Evolutionary conservation across 2,888 invertebrate species (phyloP).

Genomic region (Clunio marinus): DNA sequence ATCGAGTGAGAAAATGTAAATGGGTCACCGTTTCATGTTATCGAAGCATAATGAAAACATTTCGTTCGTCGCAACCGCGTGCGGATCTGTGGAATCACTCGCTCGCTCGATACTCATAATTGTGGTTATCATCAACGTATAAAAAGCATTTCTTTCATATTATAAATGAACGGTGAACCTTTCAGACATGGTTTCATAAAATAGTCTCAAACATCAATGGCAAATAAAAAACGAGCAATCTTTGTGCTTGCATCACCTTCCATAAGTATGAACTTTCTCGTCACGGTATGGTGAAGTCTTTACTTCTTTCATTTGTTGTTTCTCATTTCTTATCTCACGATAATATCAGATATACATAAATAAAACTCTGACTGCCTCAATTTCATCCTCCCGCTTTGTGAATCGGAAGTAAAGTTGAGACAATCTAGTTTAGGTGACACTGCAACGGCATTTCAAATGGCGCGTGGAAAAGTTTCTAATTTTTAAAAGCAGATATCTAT

Average conservation of each 20-base stretch:
- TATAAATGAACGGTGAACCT: conserved; percentile 12
- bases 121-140: conserved; percentile 2
- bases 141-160: no score
- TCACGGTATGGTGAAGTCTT: conserved; percentile 14
- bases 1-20: neutral
- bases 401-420: neutral
- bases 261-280: conserved; percentile 38
- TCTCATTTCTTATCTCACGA: neutral
- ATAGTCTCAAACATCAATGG: neutral
- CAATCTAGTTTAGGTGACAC: conserved; percentile 3
- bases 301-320: neutral
- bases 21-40: conserved; percentile 17
- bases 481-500: no score
- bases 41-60: neutral
- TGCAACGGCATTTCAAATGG: neutral
- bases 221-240: neutral
- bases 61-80: neutral
- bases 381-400: neutral
- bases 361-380: neutral
- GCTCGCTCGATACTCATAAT: neutral
- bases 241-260: conserved; percentile 30
- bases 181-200: neutral
- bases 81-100: neutral
- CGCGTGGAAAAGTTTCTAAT: conserved; percentile 16
- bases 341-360: conserved; percentile 7